Evolutionary conservation across 2,113 vertebrate species (phyloP), one percentile per base, ranked within the genome.

Genomic region (Centropus unirufus): DNA sequence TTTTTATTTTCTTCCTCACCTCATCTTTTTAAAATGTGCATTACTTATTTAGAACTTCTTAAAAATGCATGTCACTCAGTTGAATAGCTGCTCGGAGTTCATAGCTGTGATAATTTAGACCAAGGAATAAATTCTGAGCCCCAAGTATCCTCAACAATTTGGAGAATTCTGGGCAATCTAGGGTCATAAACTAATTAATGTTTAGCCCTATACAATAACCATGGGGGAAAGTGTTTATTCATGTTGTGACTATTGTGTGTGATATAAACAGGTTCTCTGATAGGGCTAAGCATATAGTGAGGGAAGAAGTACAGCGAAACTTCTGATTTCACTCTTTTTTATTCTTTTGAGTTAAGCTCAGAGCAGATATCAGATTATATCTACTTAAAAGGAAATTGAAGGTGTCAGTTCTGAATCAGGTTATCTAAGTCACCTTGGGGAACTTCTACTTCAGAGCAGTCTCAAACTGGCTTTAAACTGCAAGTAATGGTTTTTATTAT

Each of bases 1-100:
- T 58, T 72, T 68, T 40, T 66, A 47, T 62, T 93, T 93, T 6
- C 8, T 84, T 14, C 12, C 14, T 24, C 9, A 51, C 34, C 67
- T 23, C 12, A n/a, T 82, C 36, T 68, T 89, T 91, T 75, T 29
- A 29, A 95, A 77, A 92, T 64, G 24, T 69, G 14, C 36, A 82
- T 95, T 90, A 92, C 49, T 94, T 91, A 92, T 95, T 92, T 75
- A 85, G 32, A 92, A 79, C 77, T 75, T 89, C 57, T 95, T 18
- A 85, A 96, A 96, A 96, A 95, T 91, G 49, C 16, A 79, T 91
- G 62, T 29, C 26, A 44, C 52, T 68, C 57, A 39, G 52, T 72
- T 72, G 62, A 82, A 96, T 92, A 91, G 68, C 39, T 89, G n/a
- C 17, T 68, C 36, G 1, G 17, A 64, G 29, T 75, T 89, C 81